phyloP scores from a whole-genome alignment of 2,113 vertebrate species.

The Oryzias curvinotus region DNA sequence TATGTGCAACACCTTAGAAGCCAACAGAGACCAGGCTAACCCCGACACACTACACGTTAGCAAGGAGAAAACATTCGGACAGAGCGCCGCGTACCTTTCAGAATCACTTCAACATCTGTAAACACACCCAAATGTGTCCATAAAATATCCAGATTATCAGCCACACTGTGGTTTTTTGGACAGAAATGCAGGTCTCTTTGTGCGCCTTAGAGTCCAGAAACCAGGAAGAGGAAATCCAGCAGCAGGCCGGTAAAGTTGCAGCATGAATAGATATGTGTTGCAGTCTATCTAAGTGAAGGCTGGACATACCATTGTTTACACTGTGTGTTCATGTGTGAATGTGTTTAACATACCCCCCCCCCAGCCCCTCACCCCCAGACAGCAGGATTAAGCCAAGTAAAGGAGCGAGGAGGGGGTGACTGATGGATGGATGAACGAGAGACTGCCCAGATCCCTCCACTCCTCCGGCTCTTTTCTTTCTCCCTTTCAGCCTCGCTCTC shows the following conservation, averaged over 20 bases:
- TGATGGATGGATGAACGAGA: conserved; percentile 67
- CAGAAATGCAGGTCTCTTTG: too few relatives aligned
- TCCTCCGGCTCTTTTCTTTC: conserved; percentile 34
- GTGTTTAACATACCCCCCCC: conserved; percentile 43
- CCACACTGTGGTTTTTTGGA: too few relatives aligned
- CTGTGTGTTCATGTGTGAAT: conserved; percentile 30
- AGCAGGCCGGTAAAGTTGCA: conserved; percentile 83
- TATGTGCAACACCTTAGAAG: too few relatives aligned
- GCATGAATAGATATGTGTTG: conserved; percentile 44
- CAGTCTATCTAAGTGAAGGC: conserved; percentile 18
- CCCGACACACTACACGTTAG: too few relatives aligned
- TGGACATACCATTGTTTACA: conserved; percentile 49
- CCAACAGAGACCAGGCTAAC: too few relatives aligned
- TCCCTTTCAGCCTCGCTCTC: conserved; percentile 47
- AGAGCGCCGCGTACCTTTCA: too few relatives aligned
- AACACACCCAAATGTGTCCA: too few relatives aligned
- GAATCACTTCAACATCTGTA: too few relatives aligned
- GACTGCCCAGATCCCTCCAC: conserved; percentile 59
- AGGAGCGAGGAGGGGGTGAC: conserved; percentile 26
- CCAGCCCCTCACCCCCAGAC: conserved; percentile 23
- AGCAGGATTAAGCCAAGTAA: conserved; percentile 67
- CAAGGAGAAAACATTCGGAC: too few relatives aligned
- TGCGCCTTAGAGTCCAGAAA: too few relatives aligned
- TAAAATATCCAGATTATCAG: too few relatives aligned
- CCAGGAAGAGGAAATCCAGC: conserved; percentile 91